Percentiles rank a stretch among this genome's conserved stretches.
Conservation (phyloP, 2,888 invertebrate genomes). For the Calliopum simillimum region DNA sequence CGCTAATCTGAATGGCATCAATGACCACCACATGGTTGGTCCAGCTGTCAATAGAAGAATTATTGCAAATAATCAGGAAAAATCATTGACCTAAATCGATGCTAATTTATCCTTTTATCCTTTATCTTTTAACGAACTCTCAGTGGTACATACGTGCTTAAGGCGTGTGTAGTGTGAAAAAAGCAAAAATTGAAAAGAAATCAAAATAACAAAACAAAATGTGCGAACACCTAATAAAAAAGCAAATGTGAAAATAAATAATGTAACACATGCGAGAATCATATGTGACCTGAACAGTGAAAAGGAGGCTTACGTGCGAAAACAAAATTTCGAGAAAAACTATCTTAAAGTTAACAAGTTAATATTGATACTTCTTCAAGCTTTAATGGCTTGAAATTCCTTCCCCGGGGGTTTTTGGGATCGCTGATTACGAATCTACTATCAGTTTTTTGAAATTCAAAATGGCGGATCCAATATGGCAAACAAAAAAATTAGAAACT, state of each 20-base stretch:
- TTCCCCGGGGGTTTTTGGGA: too few relatives aligned
- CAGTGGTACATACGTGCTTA: constrained; percentile 21
- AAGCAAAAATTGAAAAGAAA: neutral
- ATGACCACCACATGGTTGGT: constrained; percentile 14
- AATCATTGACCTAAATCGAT: constrained; percentile 43
- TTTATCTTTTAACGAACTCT: constrained; percentile 8
- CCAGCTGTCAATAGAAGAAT: constrained; percentile 35
- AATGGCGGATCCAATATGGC: too few relatives aligned
- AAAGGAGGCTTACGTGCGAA: too few relatives aligned
- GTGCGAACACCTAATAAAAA: constrained; percentile 28
- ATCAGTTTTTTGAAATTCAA: too few relatives aligned
- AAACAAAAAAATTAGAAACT: too few relatives aligned
- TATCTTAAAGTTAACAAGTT: too few relatives aligned
- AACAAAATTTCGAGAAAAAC: too few relatives aligned
- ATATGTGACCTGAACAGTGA: neutral
- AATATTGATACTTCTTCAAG: too few relatives aligned
- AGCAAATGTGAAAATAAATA: constrained; percentile 27
- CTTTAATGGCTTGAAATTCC: too few relatives aligned
- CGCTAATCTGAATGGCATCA: neutral
- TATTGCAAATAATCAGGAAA: constrained; percentile 41
- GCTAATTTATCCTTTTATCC: constrained; percentile 40
- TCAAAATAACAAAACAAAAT: constrained; percentile 20
- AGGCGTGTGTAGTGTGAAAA: neutral
- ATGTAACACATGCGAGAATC: neutral
- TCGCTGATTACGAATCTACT: too few relatives aligned